Base-by-base conservation (phyloP, 2,797 vertebrate genomes). In the Notolabrus celidotus region DNA sequence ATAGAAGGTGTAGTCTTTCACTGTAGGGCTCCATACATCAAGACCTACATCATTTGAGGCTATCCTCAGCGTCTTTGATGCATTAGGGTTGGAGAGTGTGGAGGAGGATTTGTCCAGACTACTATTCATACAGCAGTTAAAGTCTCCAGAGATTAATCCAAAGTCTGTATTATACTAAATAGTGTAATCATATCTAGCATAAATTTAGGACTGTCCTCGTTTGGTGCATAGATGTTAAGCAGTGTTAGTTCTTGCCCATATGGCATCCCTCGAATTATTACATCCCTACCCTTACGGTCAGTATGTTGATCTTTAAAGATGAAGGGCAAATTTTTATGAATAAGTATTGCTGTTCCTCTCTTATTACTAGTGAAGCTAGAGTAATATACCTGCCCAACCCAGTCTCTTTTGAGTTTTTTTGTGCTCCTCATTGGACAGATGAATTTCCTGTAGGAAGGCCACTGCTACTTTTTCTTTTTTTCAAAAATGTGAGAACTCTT, bases 1-100 rank as follows among this genome's bases (percentile, higher is more conserved):
- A 16, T 60, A 77, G 23, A 71, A 74, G 3, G 59, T 72, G 4
- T 74, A 78, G 12, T 74, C 70, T 74, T 38, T 66, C 16, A 1
- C 10, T 58, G 51, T 50, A 15, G 57, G 71, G 7, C 71, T 77
- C 15, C 38, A 39, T 15, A 39, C 15, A 39, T 39, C 38, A 17
- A 39, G 38, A 39, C 38, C 38, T 39, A 39, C 5, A 5, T 39
- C 38, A 1, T 39, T 15, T 16, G 38, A 41, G 74, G 39, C 46
- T 61, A 27, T 57, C 15, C 58, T 51, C 27, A 51, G 47, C 7
- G 49, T 20, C 38, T 67, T 57, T 1, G 71, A 75, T 10, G 67
- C 62, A 14, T 61, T 54, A 2, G 33, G 57, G 17, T 47, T 76
- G 4, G 50, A 56, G 16, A n/a, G n/a, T n/a, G n/a, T n/a, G n/a